Percentiles rank a stretch among this genome's conserved stretches.
Conservation (phyloP, 2,113 vertebrate genomes). For the Lepidothrix coronata region DNA sequence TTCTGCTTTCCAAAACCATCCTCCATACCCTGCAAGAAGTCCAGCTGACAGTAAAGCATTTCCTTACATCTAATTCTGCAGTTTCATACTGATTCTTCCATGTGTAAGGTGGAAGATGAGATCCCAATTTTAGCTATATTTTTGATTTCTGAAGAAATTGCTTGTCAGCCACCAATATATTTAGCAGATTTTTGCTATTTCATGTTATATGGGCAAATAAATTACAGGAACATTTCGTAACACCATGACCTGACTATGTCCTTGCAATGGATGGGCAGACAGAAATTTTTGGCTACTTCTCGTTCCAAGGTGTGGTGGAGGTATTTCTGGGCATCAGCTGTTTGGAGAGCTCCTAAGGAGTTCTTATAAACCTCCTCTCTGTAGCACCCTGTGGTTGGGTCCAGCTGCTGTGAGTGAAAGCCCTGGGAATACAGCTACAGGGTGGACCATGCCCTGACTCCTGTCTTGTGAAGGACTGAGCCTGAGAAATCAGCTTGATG, state of each 20-base stretch:
- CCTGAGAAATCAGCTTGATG: neutral
- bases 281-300: neutral
- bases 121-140: neutral
- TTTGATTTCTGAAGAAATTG: neutral
- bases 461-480: neutral
- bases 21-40: neutral
- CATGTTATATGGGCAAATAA: neutral
- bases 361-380: neutral
- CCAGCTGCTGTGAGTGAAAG: neutral
- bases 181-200: neutral
- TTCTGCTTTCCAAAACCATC: neutral
- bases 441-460: accelerated
- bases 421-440: neutral
- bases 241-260: neutral
- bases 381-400: neutral
- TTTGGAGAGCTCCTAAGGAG: neutral
- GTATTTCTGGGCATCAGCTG: neutral
- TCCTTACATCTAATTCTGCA: neutral
- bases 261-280: neutral
- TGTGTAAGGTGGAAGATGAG: neutral
- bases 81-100: neutral
- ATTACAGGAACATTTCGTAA: neutral
- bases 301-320: neutral
- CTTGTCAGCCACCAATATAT: neutral
- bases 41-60: neutral